Evolutionary conservation across 2,888 invertebrate species (phyloP).

Genomic region (Spodoptera exigua): DNA sequence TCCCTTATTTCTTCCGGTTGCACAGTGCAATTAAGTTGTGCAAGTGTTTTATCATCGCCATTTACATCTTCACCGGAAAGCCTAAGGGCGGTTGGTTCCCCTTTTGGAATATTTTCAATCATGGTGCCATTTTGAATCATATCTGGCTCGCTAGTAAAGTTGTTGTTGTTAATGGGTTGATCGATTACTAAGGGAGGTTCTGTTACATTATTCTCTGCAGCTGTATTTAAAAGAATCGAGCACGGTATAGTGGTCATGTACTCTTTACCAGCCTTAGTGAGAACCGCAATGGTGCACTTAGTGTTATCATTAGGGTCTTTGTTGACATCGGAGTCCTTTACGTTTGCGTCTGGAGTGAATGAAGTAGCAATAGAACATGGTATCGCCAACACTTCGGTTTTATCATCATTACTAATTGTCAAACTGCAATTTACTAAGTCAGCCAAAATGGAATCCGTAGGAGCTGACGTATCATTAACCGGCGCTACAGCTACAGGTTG

Average conservation of each 20-base stretch:
- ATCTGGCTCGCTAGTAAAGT: slow-evolving; percentile 35
- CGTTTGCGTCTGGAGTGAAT: slow-evolving; percentile 83
- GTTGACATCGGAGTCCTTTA: slow-evolving; percentile 72
- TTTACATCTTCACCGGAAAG: slow-evolving; percentile 61
- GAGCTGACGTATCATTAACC: slow-evolving; percentile 71
- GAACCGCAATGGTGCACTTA: slow-evolving; percentile 83
- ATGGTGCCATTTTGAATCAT: slow-evolving; percentile 23
- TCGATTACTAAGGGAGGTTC: slow-evolving; percentile 71
- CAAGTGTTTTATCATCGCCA: slow-evolving; percentile 46
- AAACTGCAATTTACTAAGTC: slow-evolving; percentile 85
- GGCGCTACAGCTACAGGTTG: slow-evolving; percentile 84
- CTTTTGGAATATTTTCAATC: slow-evolving; percentile 46
- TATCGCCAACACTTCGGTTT: slow-evolving; percentile 83
- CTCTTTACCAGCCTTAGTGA: slow-evolving; percentile 80
- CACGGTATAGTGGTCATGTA: slow-evolving; percentile 86
- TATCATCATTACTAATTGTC: slow-evolving; percentile 78
- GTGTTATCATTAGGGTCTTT: slow-evolving; percentile 75
- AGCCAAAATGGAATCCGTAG: slow-evolving; percentile 77
- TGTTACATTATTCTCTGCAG: slow-evolving; percentile 86
- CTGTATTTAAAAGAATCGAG: slow-evolving; percentile 81
- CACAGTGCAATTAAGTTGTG: slow-evolving; percentile 68
- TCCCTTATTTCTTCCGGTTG: slow-evolving; percentile 75
- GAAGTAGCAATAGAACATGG: slow-evolving; percentile 87
- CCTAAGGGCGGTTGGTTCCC: slow-evolving; percentile 67
- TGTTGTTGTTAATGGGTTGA: slow-evolving; percentile 50